A percentile compares a stretch with the other conserved stretches of the same genome.
phyloP scores from a whole-genome alignment of 2,113 vertebrate genomes.

The Leuciscus idus region DNA sequence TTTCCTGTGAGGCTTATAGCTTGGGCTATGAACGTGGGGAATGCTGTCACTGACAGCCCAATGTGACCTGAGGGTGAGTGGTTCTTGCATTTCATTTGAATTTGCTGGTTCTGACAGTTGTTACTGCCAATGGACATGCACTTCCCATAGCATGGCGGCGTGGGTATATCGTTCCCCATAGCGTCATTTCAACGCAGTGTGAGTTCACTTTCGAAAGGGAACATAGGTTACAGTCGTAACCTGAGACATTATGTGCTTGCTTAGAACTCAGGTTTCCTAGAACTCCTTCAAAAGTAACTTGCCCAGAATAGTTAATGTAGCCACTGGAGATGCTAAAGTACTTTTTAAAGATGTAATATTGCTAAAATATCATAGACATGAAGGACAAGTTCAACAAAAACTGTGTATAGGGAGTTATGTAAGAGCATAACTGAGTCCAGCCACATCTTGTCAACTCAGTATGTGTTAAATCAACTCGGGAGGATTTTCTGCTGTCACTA shows the following conservation, averaged over 20 bases:
- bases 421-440: slow-evolving; percentile 7
- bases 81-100: no score
- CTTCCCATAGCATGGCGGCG: no score
- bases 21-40: no score
- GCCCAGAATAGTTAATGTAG: not conserved
- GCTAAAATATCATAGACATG: not conserved
- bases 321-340: slow-evolving; percentile 1
- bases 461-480: not conserved
- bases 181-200: no score
- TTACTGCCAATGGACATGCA: no score
- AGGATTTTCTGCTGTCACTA: not conserved
- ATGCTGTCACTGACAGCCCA: no score
- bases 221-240: no score
- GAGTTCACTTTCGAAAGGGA: no score
- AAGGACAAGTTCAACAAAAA: not conserved
- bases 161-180: no score
- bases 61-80: no score
- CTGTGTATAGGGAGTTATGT: slow-evolving; percentile 2
- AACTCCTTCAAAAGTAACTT: not conserved
- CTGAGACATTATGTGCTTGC: not conserved
- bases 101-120: no score
- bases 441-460: slow-evolving; percentile 14
- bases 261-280: not conserved
- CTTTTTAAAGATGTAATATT: slow-evolving; percentile 8
- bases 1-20: no score